Evolutionary conservation across 2,888 invertebrate genomes (phyloP), one percentile per base, ranked within the genome.

Genomic region (Microplitis deprimator): DNA sequence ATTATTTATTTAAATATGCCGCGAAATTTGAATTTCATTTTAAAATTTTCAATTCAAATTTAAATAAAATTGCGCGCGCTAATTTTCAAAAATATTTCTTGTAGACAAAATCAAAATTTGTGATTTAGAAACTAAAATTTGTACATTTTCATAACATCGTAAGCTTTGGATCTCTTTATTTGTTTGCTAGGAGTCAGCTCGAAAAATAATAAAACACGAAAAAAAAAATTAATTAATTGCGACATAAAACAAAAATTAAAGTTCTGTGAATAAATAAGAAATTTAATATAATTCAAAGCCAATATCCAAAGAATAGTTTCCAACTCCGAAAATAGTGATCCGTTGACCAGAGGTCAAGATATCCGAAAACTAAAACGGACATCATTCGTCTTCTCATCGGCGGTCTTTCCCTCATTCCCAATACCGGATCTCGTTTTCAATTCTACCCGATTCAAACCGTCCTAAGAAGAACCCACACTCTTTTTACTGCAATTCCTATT

Each of bases 381-480:
- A 67, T 65, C 77, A 77, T 77, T 70, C 73, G 73, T 77, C 77
- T 79, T 77, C 61, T 61, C 50, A 65, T 61, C 65, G 68, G 70
- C 17, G 67, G 7, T 65, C 68, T 29, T 29, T 61, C 69, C 68
- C n/a, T 77, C 60, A 61, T 72, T 64, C 73, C 68, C 8, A 50
- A 50, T 50, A 50, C 72, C 75, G 77, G 77, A 82, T 81, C 79
- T 85, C 82, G 83, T 82, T 85, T 87, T 87, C 85, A 85, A 85
- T 86, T 86, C 82, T 79, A 77, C 10, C 10, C 50, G 50, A 50
- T 50, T 50, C 50, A 8, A 50, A 73, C 29, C 79, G 77, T 82
- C 79, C 80, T 79, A 72, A 74, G 68, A 81, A 83, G 81, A 82
- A 81, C 81, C 81, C 81, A 81, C 83, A 82, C 74, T 78, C 70